Evolutionary conservation across 2,888 invertebrate genomes (phyloP).

Genomic region (Xanthia icteritia): DNA sequence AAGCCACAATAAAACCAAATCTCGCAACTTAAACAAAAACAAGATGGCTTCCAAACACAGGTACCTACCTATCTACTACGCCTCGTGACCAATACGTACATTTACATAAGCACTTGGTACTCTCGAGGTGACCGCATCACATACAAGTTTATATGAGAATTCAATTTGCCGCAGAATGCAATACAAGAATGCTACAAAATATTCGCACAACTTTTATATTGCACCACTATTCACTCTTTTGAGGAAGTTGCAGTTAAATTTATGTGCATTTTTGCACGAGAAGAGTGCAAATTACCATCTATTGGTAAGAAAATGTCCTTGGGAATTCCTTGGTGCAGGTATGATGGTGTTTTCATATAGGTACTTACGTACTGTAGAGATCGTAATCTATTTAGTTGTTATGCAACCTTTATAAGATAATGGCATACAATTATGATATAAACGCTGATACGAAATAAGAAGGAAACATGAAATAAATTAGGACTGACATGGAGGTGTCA

Average conservation of each 20-base stretch:
- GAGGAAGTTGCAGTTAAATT: constrained; percentile 59
- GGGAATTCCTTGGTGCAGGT: constrained; percentile 6
- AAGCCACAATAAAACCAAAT: constrained; percentile 11
- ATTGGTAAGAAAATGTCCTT: constrained; percentile 56
- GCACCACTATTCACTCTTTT: constrained; percentile 56
- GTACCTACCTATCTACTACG: not conserved
- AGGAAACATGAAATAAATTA: too few relatives aligned
- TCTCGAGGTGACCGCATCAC: constrained; percentile 66
- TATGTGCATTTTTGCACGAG: constrained; percentile 63
- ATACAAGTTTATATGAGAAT: constrained; percentile 63
- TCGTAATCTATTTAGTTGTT: too few relatives aligned
- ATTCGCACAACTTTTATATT: constrained; percentile 64
- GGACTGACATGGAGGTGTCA: too few relatives aligned
- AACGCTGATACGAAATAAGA: too few relatives aligned
- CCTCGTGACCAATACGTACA: constrained; percentile 28
- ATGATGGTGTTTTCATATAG: not conserved
- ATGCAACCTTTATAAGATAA: too few relatives aligned
- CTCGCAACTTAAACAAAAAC: not conserved
- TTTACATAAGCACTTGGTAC: constrained; percentile 58
- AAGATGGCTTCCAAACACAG: constrained; percentile 29
- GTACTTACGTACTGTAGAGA: too few relatives aligned
- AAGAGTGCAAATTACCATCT: constrained; percentile 59
- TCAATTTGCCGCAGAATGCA: constrained; percentile 70
- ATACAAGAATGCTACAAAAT: constrained; percentile 63
- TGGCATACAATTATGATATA: too few relatives aligned